phyloP scores from a whole-genome alignment of 2,888 invertebrate species.

The Bombylius major region DNA sequence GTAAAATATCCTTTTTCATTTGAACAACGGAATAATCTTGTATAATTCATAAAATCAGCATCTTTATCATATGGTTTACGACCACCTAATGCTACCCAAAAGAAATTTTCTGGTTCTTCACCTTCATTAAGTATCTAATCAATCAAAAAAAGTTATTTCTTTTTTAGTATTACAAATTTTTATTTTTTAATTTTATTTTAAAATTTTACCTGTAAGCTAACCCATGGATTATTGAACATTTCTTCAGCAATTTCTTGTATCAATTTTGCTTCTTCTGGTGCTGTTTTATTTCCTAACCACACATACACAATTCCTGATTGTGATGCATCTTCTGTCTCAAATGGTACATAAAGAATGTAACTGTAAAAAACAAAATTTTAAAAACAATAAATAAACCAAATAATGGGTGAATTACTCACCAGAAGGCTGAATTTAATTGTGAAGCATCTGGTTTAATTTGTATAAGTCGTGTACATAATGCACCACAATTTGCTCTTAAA shows the following conservation, averaged over 20 bases:
- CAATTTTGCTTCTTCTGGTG: slow-evolving; percentile 72
- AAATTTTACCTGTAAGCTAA: slow-evolving; percentile 54
- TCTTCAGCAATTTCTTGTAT: slow-evolving; percentile 86
- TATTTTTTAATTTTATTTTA: neutral
- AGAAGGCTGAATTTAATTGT: slow-evolving; percentile 86
- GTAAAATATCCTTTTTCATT: slow-evolving; percentile 99
- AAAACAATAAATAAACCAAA: neutral
- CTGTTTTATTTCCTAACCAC: slow-evolving; percentile 82
- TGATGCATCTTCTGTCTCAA: slow-evolving; percentile 67
- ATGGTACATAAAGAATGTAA: slow-evolving; percentile 85
- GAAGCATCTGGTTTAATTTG: slow-evolving; percentile 79
- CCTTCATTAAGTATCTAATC: slow-evolving; percentile 74
- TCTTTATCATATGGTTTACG: slow-evolving; percentile 78
- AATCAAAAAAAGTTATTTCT: neutral
- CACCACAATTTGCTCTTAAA: slow-evolving; percentile 88
- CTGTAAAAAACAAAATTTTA: slow-evolving; percentile 38
- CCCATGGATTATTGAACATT: slow-evolving; percentile 76
- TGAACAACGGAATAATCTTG: slow-evolving; percentile 92
- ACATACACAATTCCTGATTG: slow-evolving; percentile 86
- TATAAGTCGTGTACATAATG: slow-evolving; percentile 81
- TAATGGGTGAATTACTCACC: slow-evolving; percentile 43
- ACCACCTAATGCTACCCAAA: slow-evolving; percentile 93
- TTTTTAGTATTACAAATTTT: neutral
- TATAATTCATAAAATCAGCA: slow-evolving; percentile 84
- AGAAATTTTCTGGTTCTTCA: slow-evolving; percentile 95